Evolutionary conservation across 23 tunicate genomes (phyloP).

Genomic region (Phallusia fumigata): DNA sequence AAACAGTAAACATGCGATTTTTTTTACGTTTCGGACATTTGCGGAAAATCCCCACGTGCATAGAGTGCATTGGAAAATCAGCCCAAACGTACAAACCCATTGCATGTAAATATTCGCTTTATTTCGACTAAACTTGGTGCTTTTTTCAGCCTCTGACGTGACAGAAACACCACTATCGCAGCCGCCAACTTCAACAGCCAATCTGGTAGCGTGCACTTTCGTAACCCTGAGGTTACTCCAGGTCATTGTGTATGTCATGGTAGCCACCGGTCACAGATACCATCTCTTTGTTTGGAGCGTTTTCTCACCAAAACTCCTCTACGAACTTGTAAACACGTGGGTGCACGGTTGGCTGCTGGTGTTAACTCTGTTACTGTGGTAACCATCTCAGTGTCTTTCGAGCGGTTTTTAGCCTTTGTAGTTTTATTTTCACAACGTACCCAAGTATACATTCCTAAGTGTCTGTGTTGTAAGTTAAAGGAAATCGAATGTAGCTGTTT

Average conservation of each 20-base stretch:
- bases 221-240: conserved; percentile 46
- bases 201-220: conserved; percentile 46
- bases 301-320: conserved; percentile 86
- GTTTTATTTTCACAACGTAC: too few species aligned
- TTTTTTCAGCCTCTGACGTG: not conserved
- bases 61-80: too few species aligned
- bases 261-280: conserved; percentile 69
- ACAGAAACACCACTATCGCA: not conserved
- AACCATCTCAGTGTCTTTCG: too few species aligned
- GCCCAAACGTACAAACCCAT: too few species aligned
- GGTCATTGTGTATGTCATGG: conserved; percentile 56
- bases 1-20: too few species aligned
- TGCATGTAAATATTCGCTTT: too few species aligned
- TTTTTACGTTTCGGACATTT: too few species aligned
- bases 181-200: not conserved
- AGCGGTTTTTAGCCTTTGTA: too few species aligned
- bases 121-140: too few species aligned
- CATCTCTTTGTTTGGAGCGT: conserved; percentile 95
- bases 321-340: conserved; percentile 60
- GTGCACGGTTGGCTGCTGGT: conserved; percentile 45
- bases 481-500: too few species aligned
- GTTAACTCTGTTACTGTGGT: conserved; percentile 31
- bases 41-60: too few species aligned
- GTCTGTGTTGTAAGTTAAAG: not conserved
- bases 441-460: not conserved